Percentiles rank a stretch among this genome's conserved stretches.
These are phyloP conservation scores for Platycnemis pennipes DNA, from an alignment of 2,888 invertebrate genomes.

Conservation along the genomic window DNA sequence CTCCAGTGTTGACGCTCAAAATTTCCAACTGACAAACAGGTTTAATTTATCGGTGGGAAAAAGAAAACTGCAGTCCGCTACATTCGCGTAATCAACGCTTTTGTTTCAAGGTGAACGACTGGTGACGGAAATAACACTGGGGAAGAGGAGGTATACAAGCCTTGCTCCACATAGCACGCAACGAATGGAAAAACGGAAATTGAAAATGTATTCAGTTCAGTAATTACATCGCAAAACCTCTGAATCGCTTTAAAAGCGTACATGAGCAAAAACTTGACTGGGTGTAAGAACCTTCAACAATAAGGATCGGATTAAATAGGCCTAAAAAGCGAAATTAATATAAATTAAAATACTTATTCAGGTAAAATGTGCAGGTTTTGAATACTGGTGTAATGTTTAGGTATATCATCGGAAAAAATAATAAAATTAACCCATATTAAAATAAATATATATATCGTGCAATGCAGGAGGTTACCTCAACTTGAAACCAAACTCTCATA, in stretches of 20 bases:
- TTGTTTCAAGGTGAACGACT: neutral
- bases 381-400: too few relatives aligned
- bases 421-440: too few relatives aligned
- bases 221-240: neutral
- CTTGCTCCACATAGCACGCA: neutral
- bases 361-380: too few relatives aligned
- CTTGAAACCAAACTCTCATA: too few relatives aligned
- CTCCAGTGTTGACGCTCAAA: neutral
- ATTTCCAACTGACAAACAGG: neutral
- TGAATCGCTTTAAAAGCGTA: neutral
- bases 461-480: too few relatives aligned
- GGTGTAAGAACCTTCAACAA: neutral
- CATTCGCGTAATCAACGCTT: neutral
- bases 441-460: too few relatives aligned
- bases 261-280: too few relatives aligned
- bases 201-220: neutral
- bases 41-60: too few relatives aligned
- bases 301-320: neutral
- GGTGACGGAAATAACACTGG: neutral
- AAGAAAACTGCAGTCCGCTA: neutral
- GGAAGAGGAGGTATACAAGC: neutral
- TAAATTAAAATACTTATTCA: too few relatives aligned
- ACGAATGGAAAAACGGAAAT: neutral
- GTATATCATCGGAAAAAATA: too few relatives aligned
- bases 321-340: too few relatives aligned